Evolutionary conservation across 2,888 invertebrate genomes (phyloP), one percentile per base, ranked within the genome.

Genomic region (Dolichomitus sp.): DNA sequence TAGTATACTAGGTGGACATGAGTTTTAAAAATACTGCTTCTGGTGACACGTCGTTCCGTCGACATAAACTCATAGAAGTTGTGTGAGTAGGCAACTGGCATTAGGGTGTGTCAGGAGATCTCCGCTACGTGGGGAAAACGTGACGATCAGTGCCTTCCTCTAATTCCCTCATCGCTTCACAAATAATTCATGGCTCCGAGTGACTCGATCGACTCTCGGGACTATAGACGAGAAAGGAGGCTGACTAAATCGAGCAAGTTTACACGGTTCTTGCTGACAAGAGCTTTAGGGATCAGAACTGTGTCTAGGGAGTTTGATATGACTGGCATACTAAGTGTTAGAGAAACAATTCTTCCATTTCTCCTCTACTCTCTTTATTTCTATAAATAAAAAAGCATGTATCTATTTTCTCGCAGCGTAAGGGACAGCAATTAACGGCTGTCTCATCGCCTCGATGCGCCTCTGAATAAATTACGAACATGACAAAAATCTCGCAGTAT

Each of bases 391-490:
- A 48, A n/a, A 61, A 65, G 54, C 68, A 68, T 17, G 30, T 17
- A 88, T 88, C 88, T 88, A 88, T 89, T 90, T 91, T 90, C 88
- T 89, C 87, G 86, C 88, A 87, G 90, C 88, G 91, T 91, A 89
- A 86, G 87, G 84, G 76, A 76, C 83, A 84, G 90, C 91, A 91
- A 93, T 93, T 92, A 93, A 93, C 89, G 89, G 79, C 84, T 84
- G 81, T 83, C 87, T 90, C 87, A 87, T 57, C 27, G n/a, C 66
- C 63, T 45, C 50, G 17, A 19, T 42, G 70, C 30, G 50, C 61
- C 72, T 75, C 83, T 88, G 87, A 88, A 88, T 87, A 87, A 88
- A 88, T 88, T 86, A 87, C 83, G 72, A 81, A 86, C 77, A 80
- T 87, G 74, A 73, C 75, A 82, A 72, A 23, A 83, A 72, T 61